A percentile compares a stretch with the other conserved stretches of the same genome.
phyloP scores from a whole-genome alignment of 2,888 invertebrate species.

The Melieria picta region DNA sequence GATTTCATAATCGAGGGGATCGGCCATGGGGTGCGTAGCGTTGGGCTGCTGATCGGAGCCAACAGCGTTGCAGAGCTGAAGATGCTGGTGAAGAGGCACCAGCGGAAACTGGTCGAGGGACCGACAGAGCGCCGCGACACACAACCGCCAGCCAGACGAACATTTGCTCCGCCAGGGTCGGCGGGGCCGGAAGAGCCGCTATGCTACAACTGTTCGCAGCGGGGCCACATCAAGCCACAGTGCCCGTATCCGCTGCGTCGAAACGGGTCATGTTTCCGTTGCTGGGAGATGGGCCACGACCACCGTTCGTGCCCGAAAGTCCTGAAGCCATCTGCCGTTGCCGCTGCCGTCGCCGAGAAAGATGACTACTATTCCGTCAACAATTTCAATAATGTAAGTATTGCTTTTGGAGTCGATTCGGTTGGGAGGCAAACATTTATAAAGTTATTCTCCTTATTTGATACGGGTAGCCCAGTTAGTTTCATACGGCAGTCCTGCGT shows the following conservation, averaged over 20 bases:
- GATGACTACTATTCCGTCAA: not conserved
- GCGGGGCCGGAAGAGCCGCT: not conserved
- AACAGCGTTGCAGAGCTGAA: conserved; percentile 12
- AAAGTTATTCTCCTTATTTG: no score
- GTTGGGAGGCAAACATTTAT: no score
- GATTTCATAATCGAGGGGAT: conserved; percentile 29
- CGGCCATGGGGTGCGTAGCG: conserved; percentile 11
- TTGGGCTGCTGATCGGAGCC: conserved; percentile 10
- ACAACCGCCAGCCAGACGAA: no score
- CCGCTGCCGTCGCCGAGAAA: conserved; percentile 9
- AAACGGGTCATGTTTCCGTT: conserved; percentile 35
- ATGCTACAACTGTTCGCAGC: conserved; percentile 27
- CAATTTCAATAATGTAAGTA: conserved; percentile 11
- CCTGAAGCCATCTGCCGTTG: not conserved
- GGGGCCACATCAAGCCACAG: conserved; percentile 29
- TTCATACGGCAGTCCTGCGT: no score
- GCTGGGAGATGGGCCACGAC: conserved; percentile 32
- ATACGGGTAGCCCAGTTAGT: no score
- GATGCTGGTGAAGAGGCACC: conserved; percentile 8
- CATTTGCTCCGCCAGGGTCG: not conserved
- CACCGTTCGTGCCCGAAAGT: conserved; percentile 33
- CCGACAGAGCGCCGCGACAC: no score
- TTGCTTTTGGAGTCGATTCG: not conserved
- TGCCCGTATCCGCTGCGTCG: conserved; percentile 29
- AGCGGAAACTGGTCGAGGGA: conserved; percentile 18